Evolutionary conservation across 2,113 vertebrate species (phyloP).

Genomic region (Fregata magnificens): DNA sequence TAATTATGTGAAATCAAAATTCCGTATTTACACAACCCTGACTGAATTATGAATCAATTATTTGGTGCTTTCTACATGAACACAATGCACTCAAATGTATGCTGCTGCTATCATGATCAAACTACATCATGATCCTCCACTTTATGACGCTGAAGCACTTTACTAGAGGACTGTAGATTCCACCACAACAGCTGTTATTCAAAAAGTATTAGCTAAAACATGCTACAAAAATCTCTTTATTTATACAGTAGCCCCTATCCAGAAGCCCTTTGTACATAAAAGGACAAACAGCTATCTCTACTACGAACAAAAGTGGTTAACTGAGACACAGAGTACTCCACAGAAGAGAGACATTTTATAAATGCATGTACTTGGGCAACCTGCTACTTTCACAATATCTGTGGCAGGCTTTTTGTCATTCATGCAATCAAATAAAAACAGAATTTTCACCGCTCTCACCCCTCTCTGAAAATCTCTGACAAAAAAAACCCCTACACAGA

Average conservation of each 20-base stretch:
- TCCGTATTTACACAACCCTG: neutral
- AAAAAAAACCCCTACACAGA: neutral
- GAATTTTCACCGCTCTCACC: neutral
- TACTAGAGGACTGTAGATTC: neutral
- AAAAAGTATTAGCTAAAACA: neutral
- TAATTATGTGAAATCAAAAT: neutral
- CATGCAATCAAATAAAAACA: neutral
- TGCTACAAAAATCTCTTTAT: neutral
- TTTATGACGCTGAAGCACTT: neutral
- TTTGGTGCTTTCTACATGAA: neutral
- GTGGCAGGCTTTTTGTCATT: neutral
- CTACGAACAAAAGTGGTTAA: neutral
- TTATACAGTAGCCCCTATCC: neutral
- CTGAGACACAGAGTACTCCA: neutral
- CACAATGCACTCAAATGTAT: neutral
- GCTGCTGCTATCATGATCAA: neutral
- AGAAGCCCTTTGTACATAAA: neutral
- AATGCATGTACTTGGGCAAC: fast-evolving
- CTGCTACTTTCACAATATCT: neutral
- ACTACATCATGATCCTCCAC: neutral
- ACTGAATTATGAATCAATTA: no score
- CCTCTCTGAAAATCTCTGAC: neutral
- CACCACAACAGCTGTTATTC: neutral
- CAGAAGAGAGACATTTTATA: neutral
- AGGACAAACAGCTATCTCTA: neutral